phyloP scores from a whole-genome alignment of 2,888 invertebrate species.

The Hylaea fasciaria region DNA sequence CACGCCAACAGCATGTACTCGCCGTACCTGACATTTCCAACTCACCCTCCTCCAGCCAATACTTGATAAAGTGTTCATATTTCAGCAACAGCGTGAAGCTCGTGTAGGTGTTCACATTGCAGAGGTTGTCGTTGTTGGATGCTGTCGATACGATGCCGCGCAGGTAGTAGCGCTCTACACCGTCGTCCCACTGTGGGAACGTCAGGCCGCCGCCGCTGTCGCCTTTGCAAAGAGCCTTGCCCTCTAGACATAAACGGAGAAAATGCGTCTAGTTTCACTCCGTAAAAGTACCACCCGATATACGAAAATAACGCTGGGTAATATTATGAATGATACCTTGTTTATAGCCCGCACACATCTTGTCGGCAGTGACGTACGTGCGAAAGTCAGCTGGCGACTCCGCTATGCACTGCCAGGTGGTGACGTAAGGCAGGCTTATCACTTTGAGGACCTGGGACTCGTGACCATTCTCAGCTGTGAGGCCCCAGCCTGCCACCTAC shows the following conservation, averaged over 20 bases:
- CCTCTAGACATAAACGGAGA: no score
- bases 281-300: no score
- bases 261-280: no score
- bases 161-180: slow-evolving; percentile 40
- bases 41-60: no score
- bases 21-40: no score
- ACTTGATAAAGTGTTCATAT: no score
- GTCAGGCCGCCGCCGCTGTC: slow-evolving; percentile 49
- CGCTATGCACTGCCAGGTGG: slow-evolving; percentile 45
- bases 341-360: slow-evolving; percentile 55
- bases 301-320: no score
- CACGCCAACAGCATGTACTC: no score
- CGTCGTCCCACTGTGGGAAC: slow-evolving; percentile 24
- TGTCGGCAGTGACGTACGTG: slow-evolving; percentile 57
- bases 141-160: slow-evolving; percentile 48
- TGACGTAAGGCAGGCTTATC: slow-evolving; percentile 54
- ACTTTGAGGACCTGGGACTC: slow-evolving; percentile 35
- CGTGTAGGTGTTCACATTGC: slow-evolving; percentile 42
- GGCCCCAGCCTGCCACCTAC: slow-evolving; percentile 62
- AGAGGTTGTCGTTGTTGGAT: slow-evolving; percentile 36
- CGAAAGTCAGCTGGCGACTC: slow-evolving; percentile 46
- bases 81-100: slow-evolving; percentile 39
- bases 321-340: no score
- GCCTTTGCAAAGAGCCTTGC: no score
- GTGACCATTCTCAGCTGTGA: slow-evolving; percentile 27